Base-by-base conservation (phyloP, 2,888 invertebrate genomes). In the Eulithis testata region DNA sequence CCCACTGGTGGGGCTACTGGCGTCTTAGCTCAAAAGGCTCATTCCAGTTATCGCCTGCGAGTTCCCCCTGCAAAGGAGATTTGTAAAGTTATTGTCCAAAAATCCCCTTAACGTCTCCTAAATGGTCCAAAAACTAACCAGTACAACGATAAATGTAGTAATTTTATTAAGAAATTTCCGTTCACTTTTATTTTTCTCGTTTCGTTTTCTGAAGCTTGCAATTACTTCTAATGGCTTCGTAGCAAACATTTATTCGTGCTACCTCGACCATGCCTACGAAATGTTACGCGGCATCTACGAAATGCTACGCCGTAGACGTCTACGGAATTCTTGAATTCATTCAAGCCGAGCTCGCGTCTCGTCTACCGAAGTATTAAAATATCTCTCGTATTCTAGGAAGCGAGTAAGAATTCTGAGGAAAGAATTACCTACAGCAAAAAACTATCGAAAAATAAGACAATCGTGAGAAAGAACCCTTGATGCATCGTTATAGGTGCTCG, bases 221-320 rank as follows among this genome's bases (percentile, higher is more conserved):
- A 51, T 59, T 59, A 50, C 59, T 51, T 51, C 59, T 59, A 59
- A 59, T 59, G 59, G 59, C 31, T 43, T 3, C n/a, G 27, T 43
- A 51, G 59, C 12, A 43, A 57, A 51, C 43, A 43, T 40, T 50
- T 37, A 52, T 52, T 36, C 45, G 21, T 36, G 36, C 44, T 45
- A 36, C 47, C 31, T 44, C 53, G 44, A 14, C 60, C 45, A 31
- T 36, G 53, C 47, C 60, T 60, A 47, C 44, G 44, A 60, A 45
- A 60, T 31, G 52, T 60, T 51, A 59, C 58, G 27, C 27, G 11
- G 54, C 6, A 31, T 31, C 27, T 50, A 52, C 55, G 43, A 43
- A 21, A 51, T 52, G 56, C 63, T 62, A 56, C 50, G 55, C 11
- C 50, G 62, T 56, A 56, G 54, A 49, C 27, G 40, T 61, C 40